Base-by-base conservation (phyloP, 2,113 vertebrate species). In the Megaleporinus macrocephalus region DNA sequence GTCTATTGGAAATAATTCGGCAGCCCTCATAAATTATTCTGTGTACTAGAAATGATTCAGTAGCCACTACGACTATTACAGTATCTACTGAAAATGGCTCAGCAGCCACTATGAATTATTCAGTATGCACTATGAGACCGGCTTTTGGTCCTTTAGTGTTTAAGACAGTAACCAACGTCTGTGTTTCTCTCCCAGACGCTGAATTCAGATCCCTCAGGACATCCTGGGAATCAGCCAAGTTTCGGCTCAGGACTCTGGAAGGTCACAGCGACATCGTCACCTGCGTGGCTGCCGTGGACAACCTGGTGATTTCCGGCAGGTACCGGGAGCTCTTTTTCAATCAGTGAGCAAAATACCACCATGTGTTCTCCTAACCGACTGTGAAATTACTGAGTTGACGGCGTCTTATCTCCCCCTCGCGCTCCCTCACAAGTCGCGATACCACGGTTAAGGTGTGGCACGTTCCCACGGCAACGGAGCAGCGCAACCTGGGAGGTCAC, bases 361-460 rank as follows among this genome's bases (percentile, higher is more conserved):
- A 24, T 49, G 49, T 73, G 16, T 76, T 27, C n/a, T n/a, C 14
- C 24, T 59, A 82, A 62, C 33, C 53, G 57, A 51, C 18, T 53
- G 49, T 71, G 65, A 83, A 80, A 83, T 76, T 53, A 61, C 49
- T 66, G 66, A 74, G 9, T 30, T 59, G 79, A 78, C n/a, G 24
- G 29, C 44, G 76, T 75, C 85, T 89, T 89, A 87, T 87, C 88
- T 18, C 69, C 65, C 61, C 53, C 65, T 33, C 71, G 33, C 57
- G 55, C 16, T 49, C 75, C 73, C 29, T 73, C 76, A 62, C 44
- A 51, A 95, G 94, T 86, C 94, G 93, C 77, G 94, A 95, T 63
- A 95, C 94, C 0, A 94, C 94, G 0, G 88, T 95, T 78, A 95
- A 95, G 91, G 93, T 95, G 86, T 95, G 94, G 94, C 93, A 94